Percentiles rank a stretch among this genome's conserved stretches.
phyloP scores from a whole-genome alignment of 2,113 vertebrate species.

The Ploceus nigricollis region DNA sequence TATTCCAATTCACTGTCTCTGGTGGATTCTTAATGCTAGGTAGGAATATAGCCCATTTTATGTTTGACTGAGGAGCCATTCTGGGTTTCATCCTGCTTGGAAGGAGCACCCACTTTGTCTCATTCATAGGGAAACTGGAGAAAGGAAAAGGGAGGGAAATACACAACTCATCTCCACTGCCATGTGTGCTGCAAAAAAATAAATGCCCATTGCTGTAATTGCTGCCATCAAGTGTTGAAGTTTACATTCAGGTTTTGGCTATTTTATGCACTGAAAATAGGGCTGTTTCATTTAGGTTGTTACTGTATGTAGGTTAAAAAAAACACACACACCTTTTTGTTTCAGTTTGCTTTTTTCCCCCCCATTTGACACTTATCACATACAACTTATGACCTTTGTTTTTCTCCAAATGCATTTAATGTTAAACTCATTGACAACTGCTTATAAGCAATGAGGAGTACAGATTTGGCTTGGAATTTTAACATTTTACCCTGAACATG shows the following conservation, averaged over 20 bases:
- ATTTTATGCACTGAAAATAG: not conserved
- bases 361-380: not conserved
- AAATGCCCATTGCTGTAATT: not conserved
- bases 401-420: not conserved
- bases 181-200: not conserved
- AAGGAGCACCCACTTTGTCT: not conserved
- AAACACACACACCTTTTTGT: accelerated
- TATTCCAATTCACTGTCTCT: not conserved
- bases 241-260: not conserved
- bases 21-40: not conserved
- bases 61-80: not conserved
- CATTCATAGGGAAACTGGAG: not conserved
- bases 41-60: not conserved
- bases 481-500: not conserved
- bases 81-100: not conserved
- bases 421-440: not conserved
- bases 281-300: not conserved
- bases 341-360: not conserved
- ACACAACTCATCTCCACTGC: not conserved
- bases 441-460: not conserved
- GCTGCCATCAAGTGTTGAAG: not conserved
- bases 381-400: not conserved
- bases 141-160: not conserved
- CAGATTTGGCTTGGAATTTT: not conserved
- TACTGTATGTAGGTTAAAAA: not conserved